These are phyloP conservation scores for Lymantria monacha DNA, from an alignment of 2,888 invertebrate genomes.

Conservation along the genomic window DNA sequence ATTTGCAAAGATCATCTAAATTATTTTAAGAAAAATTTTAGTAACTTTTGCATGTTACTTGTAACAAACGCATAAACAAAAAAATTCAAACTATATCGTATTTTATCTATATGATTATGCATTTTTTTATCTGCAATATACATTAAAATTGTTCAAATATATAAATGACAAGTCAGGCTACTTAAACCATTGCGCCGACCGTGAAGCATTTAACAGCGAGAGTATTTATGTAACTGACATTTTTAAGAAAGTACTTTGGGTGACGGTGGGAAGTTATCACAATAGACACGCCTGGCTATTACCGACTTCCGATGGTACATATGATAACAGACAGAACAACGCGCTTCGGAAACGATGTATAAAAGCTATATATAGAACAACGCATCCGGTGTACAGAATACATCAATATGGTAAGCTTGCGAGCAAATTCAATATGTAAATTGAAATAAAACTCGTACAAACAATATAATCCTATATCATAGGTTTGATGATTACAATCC, in stretches of 20 bases:
- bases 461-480: too few species aligned
- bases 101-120: too few species aligned
- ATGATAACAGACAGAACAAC: conserved; percentile 4
- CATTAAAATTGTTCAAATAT: too few species aligned
- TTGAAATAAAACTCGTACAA: neutral
- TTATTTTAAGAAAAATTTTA: too few species aligned
- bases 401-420: conserved; percentile 15
- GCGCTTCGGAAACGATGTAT: conserved; percentile 13
- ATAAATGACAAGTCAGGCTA: too few species aligned
- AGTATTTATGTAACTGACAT: conserved; percentile 6
- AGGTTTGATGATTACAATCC: too few species aligned
- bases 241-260: conserved; percentile 8
- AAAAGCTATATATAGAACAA: conserved; percentile 28
- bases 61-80: too few species aligned
- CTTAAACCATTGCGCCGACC: neutral
- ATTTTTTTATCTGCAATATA: too few species aligned
- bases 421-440: conserved; percentile 1
- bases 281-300: neutral
- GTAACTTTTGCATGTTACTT: too few species aligned
- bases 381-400: conserved; percentile 22
- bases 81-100: too few species aligned
- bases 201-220: neutral
- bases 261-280: conserved; percentile 11
- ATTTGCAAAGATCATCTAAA: too few species aligned
- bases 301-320: neutral